These are phyloP conservation scores for Drosophila tsacasi DNA, from an alignment of 1,140 invertebrate genomes.

Conservation along the genomic window DNA sequence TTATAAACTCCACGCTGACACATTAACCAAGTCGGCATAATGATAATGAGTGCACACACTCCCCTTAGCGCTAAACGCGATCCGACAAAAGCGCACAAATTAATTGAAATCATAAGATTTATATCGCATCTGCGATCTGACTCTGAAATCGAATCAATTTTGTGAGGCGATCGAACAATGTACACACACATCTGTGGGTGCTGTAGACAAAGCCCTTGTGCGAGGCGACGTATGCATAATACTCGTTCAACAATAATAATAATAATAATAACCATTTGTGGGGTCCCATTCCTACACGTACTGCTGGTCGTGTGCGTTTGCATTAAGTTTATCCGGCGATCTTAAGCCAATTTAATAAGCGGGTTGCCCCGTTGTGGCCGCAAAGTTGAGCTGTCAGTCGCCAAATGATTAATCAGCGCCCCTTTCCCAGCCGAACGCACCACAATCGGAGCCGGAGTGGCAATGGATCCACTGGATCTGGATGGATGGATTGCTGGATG, in stretches of 20 bases:
- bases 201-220: slow-evolving; percentile 51
- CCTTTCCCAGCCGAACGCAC: slow-evolving; percentile 33
- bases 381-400: slow-evolving; percentile 82
- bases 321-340: slow-evolving; percentile 79
- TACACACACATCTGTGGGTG: slow-evolving; percentile 64
- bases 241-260: slow-evolving; percentile 10
- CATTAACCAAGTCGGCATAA: slow-evolving; percentile 64
- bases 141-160: slow-evolving; percentile 72
- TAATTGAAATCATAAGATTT: slow-evolving; percentile 78
- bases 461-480: slow-evolving; percentile 28
- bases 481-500: slow-evolving; percentile 27
- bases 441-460: slow-evolving; percentile 63
- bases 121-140: slow-evolving; percentile 74
- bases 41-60: slow-evolving; percentile 55
- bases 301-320: slow-evolving; percentile 38
- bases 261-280: slow-evolving; percentile 72
- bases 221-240: slow-evolving; percentile 63
- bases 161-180: slow-evolving; percentile 31
- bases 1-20: slow-evolving; percentile 62
- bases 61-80: slow-evolving; percentile 31
- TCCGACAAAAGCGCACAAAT: slow-evolving; percentile 69
- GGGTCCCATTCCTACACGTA: slow-evolving; percentile 82
- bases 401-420: slow-evolving; percentile 79
- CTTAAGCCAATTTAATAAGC: slow-evolving; percentile 84
- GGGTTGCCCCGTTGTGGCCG: slow-evolving; percentile 69